These are phyloP conservation scores for Eidolon dupreanum DNA, from an alignment of 2,797 vertebrate genomes.

Conservation along the genomic window DNA sequence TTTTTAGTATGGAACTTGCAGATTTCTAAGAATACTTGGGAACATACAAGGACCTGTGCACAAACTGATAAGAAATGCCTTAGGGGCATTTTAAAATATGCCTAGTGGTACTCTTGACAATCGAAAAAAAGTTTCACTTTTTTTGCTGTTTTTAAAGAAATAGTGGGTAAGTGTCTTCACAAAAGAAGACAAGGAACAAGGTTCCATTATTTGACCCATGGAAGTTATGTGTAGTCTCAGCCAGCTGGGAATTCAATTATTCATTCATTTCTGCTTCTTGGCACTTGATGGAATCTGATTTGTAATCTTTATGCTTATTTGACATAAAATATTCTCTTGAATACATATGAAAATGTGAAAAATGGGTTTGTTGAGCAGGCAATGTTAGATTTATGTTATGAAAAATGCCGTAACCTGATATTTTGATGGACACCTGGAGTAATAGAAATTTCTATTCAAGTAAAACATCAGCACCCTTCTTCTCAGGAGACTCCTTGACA, in stretches of 20 bases:
- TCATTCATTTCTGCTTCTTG: neutral
- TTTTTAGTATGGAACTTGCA: neutral
- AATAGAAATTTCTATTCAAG: neutral
- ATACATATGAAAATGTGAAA: neutral
- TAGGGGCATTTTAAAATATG: too few relatives aligned
- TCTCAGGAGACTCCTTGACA: too few relatives aligned
- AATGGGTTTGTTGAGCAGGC: neutral
- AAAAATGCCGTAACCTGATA: neutral
- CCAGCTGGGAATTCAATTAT: neutral
- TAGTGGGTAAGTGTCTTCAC: neutral
- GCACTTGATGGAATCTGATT: neutral
- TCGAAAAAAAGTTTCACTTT: neutral
- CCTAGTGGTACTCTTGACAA: neutral
- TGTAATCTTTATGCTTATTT: neutral
- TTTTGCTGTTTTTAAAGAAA: neutral
- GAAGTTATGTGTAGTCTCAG: neutral
- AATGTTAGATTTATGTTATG: neutral
- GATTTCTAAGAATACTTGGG: neutral
- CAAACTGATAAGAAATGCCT: neutral
- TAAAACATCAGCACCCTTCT: neutral
- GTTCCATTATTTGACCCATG: neutral
- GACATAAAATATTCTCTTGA: neutral
- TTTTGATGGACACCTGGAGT: neutral
- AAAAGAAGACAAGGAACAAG: neutral
- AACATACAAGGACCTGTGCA: neutral